Evolutionary conservation across 2,888 invertebrate genomes (phyloP), one percentile per base, ranked within the genome.

Genomic region (Cyrtodaria siliqua): DNA sequence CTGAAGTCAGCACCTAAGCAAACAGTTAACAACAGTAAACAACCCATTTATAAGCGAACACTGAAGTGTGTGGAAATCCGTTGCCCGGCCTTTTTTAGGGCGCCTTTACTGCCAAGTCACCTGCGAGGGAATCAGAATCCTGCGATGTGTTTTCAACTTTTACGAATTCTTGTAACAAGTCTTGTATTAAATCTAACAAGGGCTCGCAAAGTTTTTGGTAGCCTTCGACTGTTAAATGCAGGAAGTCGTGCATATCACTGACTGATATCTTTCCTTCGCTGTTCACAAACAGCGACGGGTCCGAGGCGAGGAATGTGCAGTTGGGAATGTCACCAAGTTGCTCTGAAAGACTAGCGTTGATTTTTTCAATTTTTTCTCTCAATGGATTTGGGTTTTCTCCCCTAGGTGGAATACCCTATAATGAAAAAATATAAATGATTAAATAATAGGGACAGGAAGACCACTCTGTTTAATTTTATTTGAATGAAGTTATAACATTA

Each of bases 231-330:
- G 97, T 97, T 73, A 97, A 95, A 90, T 97, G 96, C 59, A 97
- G 95, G 93, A 97, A 98, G 93, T 98, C 98, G 91, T 96, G 96
- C 97, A 98, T 97, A 92, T 98, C 97, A 90, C 96, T 96, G 91
- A 97, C 97, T 91, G 96, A 96, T 72, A 98, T 97, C 52, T 95
- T 95, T 2, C 97, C 93, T 55, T 93, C 92, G 2, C 73, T 61
- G 56, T 79, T 82, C 6, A 92, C 75, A 66, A 92, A 93, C 20
- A 87, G 24, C 55, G 96, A 96, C 89, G 96, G 96, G 89, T 97
- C 97, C 88, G 97, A 96, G 80, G 95, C 94, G 49, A 97, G 95
- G 89, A 96, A 95, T 94, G 97, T 96, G 63, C 96, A 95, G 92
- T 96, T 96, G 16, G 88, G 79, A 52, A 92, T 85, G 9, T 86